These are phyloP conservation scores for Drosophila fulvimacula DNA, from an alignment of 2,888 invertebrate genomes.

Conservation along the genomic window DNA sequence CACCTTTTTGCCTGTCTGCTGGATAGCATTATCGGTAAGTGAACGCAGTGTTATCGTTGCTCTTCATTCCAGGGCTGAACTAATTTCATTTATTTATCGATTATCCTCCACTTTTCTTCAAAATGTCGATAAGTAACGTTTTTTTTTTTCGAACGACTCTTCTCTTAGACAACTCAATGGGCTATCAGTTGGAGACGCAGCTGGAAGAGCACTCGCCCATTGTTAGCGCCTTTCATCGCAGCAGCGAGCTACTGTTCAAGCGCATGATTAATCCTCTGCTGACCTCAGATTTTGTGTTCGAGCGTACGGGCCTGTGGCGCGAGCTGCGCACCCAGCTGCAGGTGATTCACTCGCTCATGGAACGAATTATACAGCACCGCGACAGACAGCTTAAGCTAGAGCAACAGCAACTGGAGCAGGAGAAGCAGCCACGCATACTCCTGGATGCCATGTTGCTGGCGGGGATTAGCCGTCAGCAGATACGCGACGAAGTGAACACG, in stretches of 20 bases:
- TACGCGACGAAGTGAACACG: constrained; percentile 87
- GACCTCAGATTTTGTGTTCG: constrained; percentile 76
- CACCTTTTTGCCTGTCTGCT: constrained; percentile 87
- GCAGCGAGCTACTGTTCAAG: constrained; percentile 78
- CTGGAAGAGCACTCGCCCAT: constrained; percentile 87
- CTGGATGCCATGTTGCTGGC: constrained; percentile 87
- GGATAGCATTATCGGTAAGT: constrained; percentile 87
- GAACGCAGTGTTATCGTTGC: too few species aligned
- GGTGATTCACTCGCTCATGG: constrained; percentile 76
- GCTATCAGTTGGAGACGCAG: constrained; percentile 86
- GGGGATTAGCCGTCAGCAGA: constrained; percentile 86
- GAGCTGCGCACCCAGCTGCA: constrained; percentile 61
- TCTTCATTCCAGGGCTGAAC: too few species aligned
- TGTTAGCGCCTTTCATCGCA: constrained; percentile 88
- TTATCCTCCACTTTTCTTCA: background rate
- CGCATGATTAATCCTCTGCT: constrained; percentile 83
- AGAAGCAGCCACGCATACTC: constrained; percentile 81
- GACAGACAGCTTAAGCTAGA: constrained; percentile 19
- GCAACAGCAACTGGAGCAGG: constrained; percentile 71
- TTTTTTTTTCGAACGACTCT: background rate
- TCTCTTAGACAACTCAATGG: constrained; percentile 92
- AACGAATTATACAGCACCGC: constrained; percentile 75
- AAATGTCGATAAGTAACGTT: background rate
- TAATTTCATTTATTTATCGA: background rate
- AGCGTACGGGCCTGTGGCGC: constrained; percentile 65